These are phyloP conservation scores for Andinoacara biseriatus DNA, from an alignment of 2,113 vertebrate species.

Conservation along the genomic window DNA sequence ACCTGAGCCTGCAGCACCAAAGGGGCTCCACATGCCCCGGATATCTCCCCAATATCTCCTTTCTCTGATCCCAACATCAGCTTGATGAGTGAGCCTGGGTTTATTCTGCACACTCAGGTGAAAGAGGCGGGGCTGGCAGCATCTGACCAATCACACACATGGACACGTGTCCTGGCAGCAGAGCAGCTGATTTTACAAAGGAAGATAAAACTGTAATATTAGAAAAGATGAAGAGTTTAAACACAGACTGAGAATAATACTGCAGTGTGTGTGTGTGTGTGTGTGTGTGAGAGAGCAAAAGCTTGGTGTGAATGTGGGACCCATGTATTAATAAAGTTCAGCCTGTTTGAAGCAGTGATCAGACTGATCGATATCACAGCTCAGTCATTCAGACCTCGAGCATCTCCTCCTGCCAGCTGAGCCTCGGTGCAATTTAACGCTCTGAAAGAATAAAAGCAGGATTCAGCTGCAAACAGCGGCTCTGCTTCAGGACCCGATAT, in stretches of 20 bases:
- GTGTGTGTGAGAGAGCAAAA: too few relatives aligned
- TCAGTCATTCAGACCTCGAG: too few relatives aligned
- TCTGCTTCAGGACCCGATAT: too few relatives aligned
- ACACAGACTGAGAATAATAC: too few relatives aligned
- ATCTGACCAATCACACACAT: neutral
- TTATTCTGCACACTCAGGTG: accelerated
- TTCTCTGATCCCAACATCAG: neutral
- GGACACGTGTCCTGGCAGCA: neutral
- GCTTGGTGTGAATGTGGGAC: neutral
- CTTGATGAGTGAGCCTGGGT: neutral
- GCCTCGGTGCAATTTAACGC: too few relatives aligned
- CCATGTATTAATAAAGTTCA: neutral
- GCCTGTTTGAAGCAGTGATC: neutral
- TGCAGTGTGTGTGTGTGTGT: too few relatives aligned
- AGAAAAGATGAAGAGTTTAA: too few relatives aligned
- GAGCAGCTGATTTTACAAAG: neutral
- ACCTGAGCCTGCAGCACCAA: neutral
- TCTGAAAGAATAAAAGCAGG: too few relatives aligned
- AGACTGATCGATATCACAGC: neutral
- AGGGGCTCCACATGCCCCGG: too few relatives aligned
- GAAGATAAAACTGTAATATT: too few relatives aligned
- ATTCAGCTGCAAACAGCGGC: too few relatives aligned
- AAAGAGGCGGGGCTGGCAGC: neutral
- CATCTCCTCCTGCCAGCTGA: neutral
- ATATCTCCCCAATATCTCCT: neutral